Base-by-base conservation (phyloP, 2,113 vertebrate species). In the Xiphias gladius region DNA sequence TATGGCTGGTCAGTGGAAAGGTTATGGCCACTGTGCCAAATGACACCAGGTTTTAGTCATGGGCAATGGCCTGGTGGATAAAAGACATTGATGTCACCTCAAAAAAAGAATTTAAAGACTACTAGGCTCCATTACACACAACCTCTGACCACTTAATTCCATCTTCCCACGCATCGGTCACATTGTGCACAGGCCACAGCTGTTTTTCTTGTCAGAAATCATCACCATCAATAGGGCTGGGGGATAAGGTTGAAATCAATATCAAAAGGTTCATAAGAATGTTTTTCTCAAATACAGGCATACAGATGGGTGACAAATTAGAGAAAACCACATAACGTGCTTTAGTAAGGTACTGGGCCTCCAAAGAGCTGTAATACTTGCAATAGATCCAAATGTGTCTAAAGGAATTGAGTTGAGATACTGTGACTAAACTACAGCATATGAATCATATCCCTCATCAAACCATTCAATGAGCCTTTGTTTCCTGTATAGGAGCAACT, bases 31-130 rank as follows among this genome's bases (percentile, higher is more conserved):
- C 65, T 19, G 54, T 17, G 63, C 66, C 59, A 84, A 86, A 72
- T 50, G 26, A 85, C 76, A 75, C 46, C 43, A 16, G 19, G 69
- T 20, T 17, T 46, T 30, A 84, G 67, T 86, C 83, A 82, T n/a
- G 37, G 85, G 83, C 86, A 84, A 77, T 41, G 78, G 65, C 10
- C 30, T 0, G 52, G 13, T 52, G 71, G 24, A 37, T 24, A 58
- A 28, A 71, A 52, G 20, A 37, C 19, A 41, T 63, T 82, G 81
- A 84, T 66, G 84, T 80, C 79, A 87, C 19, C 37, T 32, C 55
- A 65, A 32, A 70, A 43, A 68, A 11, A 2, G 4, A 57, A 32
- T 55, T 85, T 39, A 28, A 35, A 78, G 55, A 30, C 7, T 24
- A 41, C 46, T 2, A 48, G 41, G 43, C 62, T 74, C 14, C 7